Percentiles rank a stretch among this genome's conserved stretches.
Conservation (phyloP, 2,888 invertebrate species). For the Notocelia uddmanniana region DNA sequence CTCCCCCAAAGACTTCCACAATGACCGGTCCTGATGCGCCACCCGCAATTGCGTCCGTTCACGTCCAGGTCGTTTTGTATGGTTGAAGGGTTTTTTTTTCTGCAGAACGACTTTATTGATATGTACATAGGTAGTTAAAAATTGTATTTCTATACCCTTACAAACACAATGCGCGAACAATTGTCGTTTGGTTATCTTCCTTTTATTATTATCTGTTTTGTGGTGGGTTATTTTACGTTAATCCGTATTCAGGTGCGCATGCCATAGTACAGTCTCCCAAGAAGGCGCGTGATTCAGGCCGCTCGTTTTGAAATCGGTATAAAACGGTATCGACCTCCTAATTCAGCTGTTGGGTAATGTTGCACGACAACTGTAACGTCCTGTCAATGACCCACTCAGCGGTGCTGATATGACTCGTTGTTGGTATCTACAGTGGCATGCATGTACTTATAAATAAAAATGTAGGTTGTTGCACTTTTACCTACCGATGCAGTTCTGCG, state of each 20-base stretch:
- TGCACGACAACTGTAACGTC: conserved; percentile 32
- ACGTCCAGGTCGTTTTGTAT: background rate
- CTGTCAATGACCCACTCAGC: conserved; percentile 36
- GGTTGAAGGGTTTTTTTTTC: background rate
- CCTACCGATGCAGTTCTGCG: conserved; percentile 16
- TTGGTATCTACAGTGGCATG: conserved; percentile 17
- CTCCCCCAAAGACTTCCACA: too few relatives aligned
- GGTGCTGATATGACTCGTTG: conserved; percentile 20
- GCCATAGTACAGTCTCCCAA: conserved; percentile 23
- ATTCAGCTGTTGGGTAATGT: conserved; percentile 31
- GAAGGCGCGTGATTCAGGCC: conserved; percentile 29
- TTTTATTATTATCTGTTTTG: background rate
- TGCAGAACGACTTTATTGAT: background rate
- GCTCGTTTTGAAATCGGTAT: conserved; percentile 28
- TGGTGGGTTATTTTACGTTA: conserved; percentile 3
- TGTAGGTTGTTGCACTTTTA: conserved; percentile 31
- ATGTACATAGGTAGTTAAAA: too few relatives aligned
- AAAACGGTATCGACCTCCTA: conserved; percentile 26
- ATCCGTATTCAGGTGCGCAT: conserved; percentile 15
- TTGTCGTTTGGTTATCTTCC: background rate
- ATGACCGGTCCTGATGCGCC: too few relatives aligned
- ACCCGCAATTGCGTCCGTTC: too few relatives aligned
- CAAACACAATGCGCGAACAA: background rate
- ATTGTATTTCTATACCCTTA: background rate
- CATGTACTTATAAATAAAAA: conserved; percentile 23